Evolutionary conservation across 53 echinoderm and acorn worm species (phyloP), one percentile per base, ranked within the genome.

Genomic region (Luidia sarsii): DNA sequence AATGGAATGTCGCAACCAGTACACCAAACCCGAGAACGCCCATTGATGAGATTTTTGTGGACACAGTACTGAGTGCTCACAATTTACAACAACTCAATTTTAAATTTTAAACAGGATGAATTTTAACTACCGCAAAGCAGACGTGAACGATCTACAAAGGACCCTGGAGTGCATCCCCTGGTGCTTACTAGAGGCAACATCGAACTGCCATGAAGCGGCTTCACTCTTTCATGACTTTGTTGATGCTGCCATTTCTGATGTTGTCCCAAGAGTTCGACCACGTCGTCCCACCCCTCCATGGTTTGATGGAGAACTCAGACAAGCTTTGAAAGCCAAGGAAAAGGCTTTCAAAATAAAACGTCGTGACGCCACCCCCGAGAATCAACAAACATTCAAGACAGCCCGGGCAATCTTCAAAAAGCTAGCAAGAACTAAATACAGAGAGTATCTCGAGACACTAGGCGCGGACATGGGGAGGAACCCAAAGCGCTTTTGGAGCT

Each of bases 211-310:
- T 48, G 65, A 33, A 18, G 33, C 63, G 15, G 27, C 50, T 29
- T 48, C 64, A 46, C 34, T 64, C 7, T 80, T 80, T 11, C 32
- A 80, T 80, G 63, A 80, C 27, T 34, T 80, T 41, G 48, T 80
- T 16, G 64, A 80, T 20, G 63, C 80, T 46, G 80, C 64, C 4
- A 2, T 80, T 2, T 48, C 34, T 4, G 63, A 80, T 61, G 49
- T 77, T 7, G 62, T 77, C 9, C 79, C 75, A 33, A 57, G 29
- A 36, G 38, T 75, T 22, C 33, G 61, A 41, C 79, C 79, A 33
- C 79, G 79, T 18, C 60, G 79, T 27, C 36, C 56, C n/a, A 20
- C 65, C n/a, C 80, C 80, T 15, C 48, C 64, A 2, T 63, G 80
- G 80, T 80, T 64, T 46, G 61, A 77, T 30, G 46, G 27, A 32